These are phyloP conservation scores for Oophaga pumilio DNA, from an alignment of 2,113 vertebrate genomes.

Conservation along the genomic window DNA sequence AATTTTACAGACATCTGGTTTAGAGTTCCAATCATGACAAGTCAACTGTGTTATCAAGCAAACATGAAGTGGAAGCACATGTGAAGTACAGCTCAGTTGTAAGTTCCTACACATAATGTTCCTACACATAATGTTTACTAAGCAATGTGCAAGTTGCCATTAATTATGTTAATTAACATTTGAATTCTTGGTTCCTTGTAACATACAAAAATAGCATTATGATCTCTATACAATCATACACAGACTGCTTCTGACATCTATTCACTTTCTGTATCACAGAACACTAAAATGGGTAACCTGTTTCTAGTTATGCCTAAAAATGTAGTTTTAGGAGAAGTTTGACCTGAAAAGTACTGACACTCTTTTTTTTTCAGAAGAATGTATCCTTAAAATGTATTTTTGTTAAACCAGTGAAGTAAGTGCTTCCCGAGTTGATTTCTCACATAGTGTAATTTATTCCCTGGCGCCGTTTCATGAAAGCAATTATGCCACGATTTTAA, in stretches of 20 bases:
- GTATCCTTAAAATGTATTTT: too few species aligned
- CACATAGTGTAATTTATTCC: too few species aligned
- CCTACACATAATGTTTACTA: neutral
- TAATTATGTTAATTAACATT: neutral
- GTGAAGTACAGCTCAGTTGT: neutral
- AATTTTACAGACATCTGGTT: neutral
- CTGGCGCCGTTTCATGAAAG: too few species aligned
- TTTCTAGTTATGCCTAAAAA: too few species aligned
- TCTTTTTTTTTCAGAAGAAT: too few species aligned
- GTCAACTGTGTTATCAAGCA: neutral
- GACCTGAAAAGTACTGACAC: too few species aligned
- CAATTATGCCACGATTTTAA: too few species aligned
- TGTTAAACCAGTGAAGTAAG: too few species aligned
- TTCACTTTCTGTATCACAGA: neutral
- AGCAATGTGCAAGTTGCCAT: neutral
- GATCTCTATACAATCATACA: neutral
- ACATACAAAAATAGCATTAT: neutral
- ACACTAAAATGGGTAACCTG: neutral
- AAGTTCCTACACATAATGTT: neutral
- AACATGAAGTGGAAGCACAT: neutral
- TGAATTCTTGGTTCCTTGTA: neutral
- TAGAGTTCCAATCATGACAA: constrained; percentile 13
- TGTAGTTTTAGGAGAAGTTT: too few species aligned
- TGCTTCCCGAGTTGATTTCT: too few species aligned
- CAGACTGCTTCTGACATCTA: neutral